Percentiles rank a stretch among this genome's conserved stretches.
These are phyloP conservation scores for Oostethus manadensis DNA, from an alignment of 2,113 vertebrate genomes.

Conservation along the genomic window DNA sequence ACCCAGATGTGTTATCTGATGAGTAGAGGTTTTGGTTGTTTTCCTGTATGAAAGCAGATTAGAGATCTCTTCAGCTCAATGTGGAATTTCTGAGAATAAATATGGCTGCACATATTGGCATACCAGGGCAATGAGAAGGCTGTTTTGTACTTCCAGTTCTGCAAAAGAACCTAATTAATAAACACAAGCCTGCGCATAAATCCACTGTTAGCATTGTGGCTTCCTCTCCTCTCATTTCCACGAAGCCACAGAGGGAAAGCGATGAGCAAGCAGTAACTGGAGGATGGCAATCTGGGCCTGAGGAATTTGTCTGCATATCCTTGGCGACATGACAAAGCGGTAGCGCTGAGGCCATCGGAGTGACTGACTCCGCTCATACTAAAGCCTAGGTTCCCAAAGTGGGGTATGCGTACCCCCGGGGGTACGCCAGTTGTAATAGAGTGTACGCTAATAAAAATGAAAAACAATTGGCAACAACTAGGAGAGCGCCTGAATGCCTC, in stretches of 20 bases:
- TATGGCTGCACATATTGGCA: constrained; percentile 30
- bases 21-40: constrained; percentile 38
- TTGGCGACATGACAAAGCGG: constrained; percentile 32
- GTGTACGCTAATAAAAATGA: too few relatives aligned
- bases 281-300: constrained; percentile 36
- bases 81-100: constrained; percentile 40
- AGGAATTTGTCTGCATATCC: constrained; percentile 43
- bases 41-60: constrained; percentile 38
- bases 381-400: too few relatives aligned
- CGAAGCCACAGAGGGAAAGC: constrained; percentile 18
- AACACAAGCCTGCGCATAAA: constrained; percentile 7
- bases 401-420: too few relatives aligned
- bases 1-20: constrained; percentile 64
- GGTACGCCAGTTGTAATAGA: too few relatives aligned
- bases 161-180: constrained; percentile 3
- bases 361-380: constrained; percentile 51
- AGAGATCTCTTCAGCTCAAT: constrained; percentile 21
- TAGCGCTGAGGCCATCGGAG: constrained; percentile 35
- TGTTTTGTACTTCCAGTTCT: background rate
- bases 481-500: too few relatives aligned
- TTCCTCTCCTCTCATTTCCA: background rate
- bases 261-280: constrained; percentile 32
- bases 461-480: too few relatives aligned
- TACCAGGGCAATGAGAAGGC: constrained; percentile 13
- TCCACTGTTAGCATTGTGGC: constrained; percentile 1